Evolutionary conservation across 2,888 invertebrate genomes (phyloP), one percentile per base, ranked within the genome.

Genomic region (Subacronicta megacephala): DNA sequence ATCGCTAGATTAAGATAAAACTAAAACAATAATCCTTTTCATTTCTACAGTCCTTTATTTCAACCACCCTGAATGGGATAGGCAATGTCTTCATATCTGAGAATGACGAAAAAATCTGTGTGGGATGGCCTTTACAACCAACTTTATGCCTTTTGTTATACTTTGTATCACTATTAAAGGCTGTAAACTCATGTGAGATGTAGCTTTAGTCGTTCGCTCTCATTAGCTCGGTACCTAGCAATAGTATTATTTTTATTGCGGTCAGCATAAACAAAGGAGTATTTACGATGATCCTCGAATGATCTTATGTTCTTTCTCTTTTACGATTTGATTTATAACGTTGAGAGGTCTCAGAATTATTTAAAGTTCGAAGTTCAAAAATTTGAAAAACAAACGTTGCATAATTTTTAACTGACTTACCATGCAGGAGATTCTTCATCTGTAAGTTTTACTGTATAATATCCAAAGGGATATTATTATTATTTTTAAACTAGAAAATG

Each of bases 21-120:
- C 88, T 92, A 91, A 93, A 93, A 94, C 94, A 94, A 93, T 94
- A 91, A 92, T 93, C 92, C 90, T 93, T 93, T 93, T 91, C 89
- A 90, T 91, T 90, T 86, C 77, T 80, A 75, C 80, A 83, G 81
- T 85, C 88, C 83, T 92, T 92, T 93, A 91, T 91, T 92, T 90
- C 84, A 87, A 82, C 66, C 78, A 75, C 78, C 83, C 81, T 89
- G 89, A 88, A 89, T 85, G 72, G 83, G 75, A 82, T 82, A 84
- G 83, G 64, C 82, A 78, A 87, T 83, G 84, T 87, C 89, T 88
- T 87, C 83, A 87, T 90, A 88, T 84, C 82, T 77, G 53, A 45
- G 63, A 69, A 72, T 72, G 81, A 80, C 57, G 76, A 83, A 84
- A 74, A 88, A 84, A 81, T 81, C 75, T 71, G 85, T 84, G 92